These are phyloP conservation scores for Tetragonula clypearis DNA, from an alignment of 1,140 invertebrate species.

Conservation along the genomic window DNA sequence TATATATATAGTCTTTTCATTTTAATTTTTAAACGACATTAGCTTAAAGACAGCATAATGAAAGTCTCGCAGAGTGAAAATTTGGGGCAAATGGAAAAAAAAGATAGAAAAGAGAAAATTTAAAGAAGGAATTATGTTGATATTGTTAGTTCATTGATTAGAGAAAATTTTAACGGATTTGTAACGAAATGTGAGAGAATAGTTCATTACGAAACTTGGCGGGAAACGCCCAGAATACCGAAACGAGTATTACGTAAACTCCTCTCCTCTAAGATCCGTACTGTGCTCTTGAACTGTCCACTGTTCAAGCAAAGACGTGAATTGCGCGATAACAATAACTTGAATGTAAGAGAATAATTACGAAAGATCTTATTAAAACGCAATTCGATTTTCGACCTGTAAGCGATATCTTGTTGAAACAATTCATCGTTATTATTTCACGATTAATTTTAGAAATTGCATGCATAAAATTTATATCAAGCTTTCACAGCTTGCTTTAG, in stretches of 20 bases:
- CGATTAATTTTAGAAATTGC: background rate
- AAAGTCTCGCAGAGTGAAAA: background rate
- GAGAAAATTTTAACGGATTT: background rate
- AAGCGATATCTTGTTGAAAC: background rate
- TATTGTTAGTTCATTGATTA: background rate
- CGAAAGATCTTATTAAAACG: background rate
- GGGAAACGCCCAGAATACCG: slow-evolving; percentile 34
- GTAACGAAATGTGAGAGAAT: background rate
- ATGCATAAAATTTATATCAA: background rate
- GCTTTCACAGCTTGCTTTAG: background rate
- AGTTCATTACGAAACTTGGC: slow-evolving; percentile 38
- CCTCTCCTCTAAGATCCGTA: background rate
- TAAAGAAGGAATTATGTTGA: background rate
- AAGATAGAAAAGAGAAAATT: background rate
- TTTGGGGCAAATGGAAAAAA: background rate
- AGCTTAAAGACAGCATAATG: background rate
- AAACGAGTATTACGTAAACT: slow-evolving; percentile 28
- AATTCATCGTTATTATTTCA: background rate
- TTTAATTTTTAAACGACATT: background rate
- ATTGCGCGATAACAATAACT: background rate
- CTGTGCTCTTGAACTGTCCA: background rate
- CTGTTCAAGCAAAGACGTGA: background rate
- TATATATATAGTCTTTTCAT: background rate
- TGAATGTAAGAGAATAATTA: background rate
- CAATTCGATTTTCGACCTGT: background rate